Conservation (phyloP, 2,888 invertebrate species). For the Taphrorychus bicolor region DNA sequence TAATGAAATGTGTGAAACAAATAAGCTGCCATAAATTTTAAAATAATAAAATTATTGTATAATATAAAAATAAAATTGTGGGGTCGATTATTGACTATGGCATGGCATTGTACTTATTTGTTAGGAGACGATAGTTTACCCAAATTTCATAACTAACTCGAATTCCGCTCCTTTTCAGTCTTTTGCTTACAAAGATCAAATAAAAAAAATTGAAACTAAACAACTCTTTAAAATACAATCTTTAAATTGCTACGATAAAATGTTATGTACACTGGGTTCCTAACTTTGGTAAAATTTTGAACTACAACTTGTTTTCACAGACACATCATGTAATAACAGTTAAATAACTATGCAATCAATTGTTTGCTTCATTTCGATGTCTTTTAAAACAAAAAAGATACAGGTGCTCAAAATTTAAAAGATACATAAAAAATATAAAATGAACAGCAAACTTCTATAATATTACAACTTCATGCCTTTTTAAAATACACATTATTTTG, state of each 20-base stretch:
- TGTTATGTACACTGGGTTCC: too few relatives aligned
- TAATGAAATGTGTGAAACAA: not conserved
- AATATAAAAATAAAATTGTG: not conserved
- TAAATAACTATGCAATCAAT: too few relatives aligned
- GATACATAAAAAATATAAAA: constrained; percentile 1
- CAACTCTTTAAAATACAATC: too few relatives aligned
- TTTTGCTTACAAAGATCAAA: not conserved
- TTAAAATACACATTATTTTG: not conserved
- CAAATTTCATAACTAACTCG: not conserved
- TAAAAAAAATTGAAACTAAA: too few relatives aligned
- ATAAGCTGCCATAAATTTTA: not conserved
- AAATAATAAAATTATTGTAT: not conserved
- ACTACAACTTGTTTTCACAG: too few relatives aligned
- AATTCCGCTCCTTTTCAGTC: not conserved
- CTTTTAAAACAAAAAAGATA: not conserved
- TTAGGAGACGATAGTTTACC: too few relatives aligned
- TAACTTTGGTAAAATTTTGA: too few relatives aligned
- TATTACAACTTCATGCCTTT: constrained; percentile 20
- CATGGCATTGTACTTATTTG: not conserved
- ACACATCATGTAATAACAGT: too few relatives aligned
- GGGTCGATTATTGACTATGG: not conserved
- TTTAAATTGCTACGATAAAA: too few relatives aligned
- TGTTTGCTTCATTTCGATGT: too few relatives aligned
- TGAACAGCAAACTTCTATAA: constrained; percentile 25
- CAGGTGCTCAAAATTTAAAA: not conserved